Percentiles rank a stretch among this genome's conserved stretches.
These are phyloP conservation scores for Callyntrura sp. DNA, from an alignment of 2,888 invertebrate species.

Conservation along the genomic window DNA sequence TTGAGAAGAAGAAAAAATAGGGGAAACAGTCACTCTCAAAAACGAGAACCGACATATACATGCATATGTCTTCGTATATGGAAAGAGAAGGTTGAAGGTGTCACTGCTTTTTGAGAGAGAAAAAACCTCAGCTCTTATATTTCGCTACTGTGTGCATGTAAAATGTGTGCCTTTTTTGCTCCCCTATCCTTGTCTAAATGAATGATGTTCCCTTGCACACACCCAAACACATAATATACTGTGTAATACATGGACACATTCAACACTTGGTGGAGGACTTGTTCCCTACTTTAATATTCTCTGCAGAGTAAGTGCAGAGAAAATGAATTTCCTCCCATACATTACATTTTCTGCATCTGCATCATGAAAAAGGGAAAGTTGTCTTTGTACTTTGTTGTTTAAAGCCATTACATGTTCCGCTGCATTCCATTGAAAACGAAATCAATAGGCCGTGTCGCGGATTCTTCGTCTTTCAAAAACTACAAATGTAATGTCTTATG, in stretches of 20 bases:
- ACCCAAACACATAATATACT: too few relatives aligned
- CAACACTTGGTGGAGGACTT: constrained; percentile 13
- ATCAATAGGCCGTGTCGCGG: constrained; percentile 49
- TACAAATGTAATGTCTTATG: constrained; percentile 17
- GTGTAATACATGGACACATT: not conserved
- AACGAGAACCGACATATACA: not conserved
- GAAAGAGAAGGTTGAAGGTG: constrained; percentile 5
- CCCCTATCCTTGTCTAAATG: constrained; percentile 19
- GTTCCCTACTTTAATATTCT: not conserved
- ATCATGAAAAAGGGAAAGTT: not conserved
- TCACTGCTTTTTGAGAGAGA: constrained; percentile 1
- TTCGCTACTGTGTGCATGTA: too few relatives aligned
- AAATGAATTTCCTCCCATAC: not conserved
- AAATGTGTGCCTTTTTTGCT: constrained; percentile 31
- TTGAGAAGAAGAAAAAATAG: not conserved
- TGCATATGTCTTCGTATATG: not conserved
- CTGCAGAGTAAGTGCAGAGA: constrained; percentile 11
- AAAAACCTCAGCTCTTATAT: constrained; percentile 22
- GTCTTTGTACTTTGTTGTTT: not conserved
- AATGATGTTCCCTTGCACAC: not conserved
- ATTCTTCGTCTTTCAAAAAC: constrained; percentile 24
- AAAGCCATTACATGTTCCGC: constrained; percentile 33
- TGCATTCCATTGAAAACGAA: constrained; percentile 58
- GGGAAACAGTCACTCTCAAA: not conserved
- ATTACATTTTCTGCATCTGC: not conserved